Base-by-base conservation (phyloP, 2,113 vertebrate species). In the Rattus rattus region DNA sequence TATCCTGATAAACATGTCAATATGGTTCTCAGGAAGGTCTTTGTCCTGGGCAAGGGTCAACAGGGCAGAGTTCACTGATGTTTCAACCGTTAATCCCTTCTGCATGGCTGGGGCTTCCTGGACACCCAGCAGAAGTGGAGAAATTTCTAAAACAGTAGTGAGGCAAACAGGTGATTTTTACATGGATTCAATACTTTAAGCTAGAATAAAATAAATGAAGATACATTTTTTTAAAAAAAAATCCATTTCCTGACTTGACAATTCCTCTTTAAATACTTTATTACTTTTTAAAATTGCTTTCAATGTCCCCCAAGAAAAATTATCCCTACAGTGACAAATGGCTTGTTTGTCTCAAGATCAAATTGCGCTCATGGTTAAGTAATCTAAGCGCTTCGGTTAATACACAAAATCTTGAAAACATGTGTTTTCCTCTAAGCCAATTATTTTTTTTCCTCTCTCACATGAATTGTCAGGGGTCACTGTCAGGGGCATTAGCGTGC, bases 351-450 rank as follows among this genome's bases (percentile, higher is more conserved):
- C 90, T 86, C 43, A 13, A 84, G 92, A 97, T 96, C 81, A 28
- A 72, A 85, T 80, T 96, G 94, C 93, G 49, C 93, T 97, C 97
- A 84, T 65, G n/a, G 89, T 90, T 96, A 93, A 77, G 96, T 90
- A 85, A 93, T 84, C 9, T 89, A 63, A 90, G 92, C 85, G 33
- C 92, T 79, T 33, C 96, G 90, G 85, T 77, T 94, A 80, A 73
- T 81, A 77, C 63, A 39, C 91, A 76, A 59, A 75, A n/a, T 33
- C 70, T 54, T 43, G 63, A 52, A 49, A 72, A 94, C 65, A 30
- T 7, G 0, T 59, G 22, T 10, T 97, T 94, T 93, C 92, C 11
- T 89, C n/a, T 93, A 91, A 96, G 69, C 84, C 52, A 33, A 16
- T 88, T 81, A 89, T 92, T 30, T 83, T 30, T 83, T 8, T 43